These are phyloP conservation scores for Athalia circularis DNA, from an alignment of 2,888 invertebrate species.

Conservation along the genomic window DNA sequence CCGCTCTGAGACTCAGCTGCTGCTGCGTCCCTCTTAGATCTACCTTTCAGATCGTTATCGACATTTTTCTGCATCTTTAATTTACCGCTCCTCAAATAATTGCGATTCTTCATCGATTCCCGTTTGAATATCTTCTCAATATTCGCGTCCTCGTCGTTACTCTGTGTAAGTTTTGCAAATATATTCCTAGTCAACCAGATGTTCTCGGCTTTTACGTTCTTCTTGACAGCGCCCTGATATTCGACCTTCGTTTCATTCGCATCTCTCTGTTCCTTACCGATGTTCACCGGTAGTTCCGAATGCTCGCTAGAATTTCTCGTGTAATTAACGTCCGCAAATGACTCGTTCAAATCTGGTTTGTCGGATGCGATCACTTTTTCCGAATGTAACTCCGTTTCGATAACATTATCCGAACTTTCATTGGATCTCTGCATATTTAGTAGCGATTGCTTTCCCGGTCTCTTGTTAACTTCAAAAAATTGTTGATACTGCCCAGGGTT, in stretches of 20 bases:
- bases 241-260: slow-evolving; percentile 46
- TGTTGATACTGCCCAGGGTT: neutral
- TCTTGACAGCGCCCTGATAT: slow-evolving; percentile 18
- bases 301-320: slow-evolving; percentile 8
- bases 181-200: slow-evolving; percentile 9
- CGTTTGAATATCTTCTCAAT: slow-evolving; percentile 59
- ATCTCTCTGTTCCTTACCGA: slow-evolving; percentile 45
- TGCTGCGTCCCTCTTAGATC: slow-evolving; percentile 24
- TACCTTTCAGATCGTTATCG: slow-evolving; percentile 14
- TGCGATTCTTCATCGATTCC: slow-evolving; percentile 56
- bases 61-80: slow-evolving; percentile 38
- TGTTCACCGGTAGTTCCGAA: neutral
- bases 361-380: slow-evolving; percentile 47
- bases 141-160: slow-evolving; percentile 54
- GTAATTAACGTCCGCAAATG: neutral
- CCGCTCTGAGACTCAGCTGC: slow-evolving; percentile 7
- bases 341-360: slow-evolving; percentile 44
- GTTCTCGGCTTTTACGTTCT: neutral
- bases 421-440: neutral
- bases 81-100: slow-evolving; percentile 52
- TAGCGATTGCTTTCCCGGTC: neutral
- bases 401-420: slow-evolving; percentile 39
- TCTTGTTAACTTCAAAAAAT: slow-evolving; percentile 22
- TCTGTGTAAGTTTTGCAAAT: slow-evolving; percentile 28
- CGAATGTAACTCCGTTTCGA: slow-evolving; percentile 19